phyloP scores from a whole-genome alignment of 2,888 invertebrate genomes.

The Catonia carolina region DNA sequence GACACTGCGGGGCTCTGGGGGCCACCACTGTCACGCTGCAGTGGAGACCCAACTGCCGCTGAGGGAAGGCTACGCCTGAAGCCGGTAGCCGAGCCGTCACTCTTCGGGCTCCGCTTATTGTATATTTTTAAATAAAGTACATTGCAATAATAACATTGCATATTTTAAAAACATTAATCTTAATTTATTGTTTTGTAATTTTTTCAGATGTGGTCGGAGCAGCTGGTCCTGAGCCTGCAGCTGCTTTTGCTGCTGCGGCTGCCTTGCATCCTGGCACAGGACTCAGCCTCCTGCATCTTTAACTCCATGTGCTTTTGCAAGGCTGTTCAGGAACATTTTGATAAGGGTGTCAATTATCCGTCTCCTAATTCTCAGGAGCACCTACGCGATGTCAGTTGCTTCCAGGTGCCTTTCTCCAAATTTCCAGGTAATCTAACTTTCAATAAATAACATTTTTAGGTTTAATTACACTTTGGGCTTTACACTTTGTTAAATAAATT shows the following conservation, averaged over 20 bases:
- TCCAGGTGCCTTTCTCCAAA: slow-evolving; percentile 9
- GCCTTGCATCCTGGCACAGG: not conserved
- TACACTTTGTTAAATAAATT: too few relatives aligned
- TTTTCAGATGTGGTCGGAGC: slow-evolving; percentile 3
- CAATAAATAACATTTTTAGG: too few relatives aligned
- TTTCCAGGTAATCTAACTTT: not conserved
- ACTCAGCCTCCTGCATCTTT: slow-evolving; percentile 1
- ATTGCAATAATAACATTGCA: too few relatives aligned
- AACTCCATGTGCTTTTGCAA: slow-evolving; percentile 10
- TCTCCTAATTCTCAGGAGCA: not conserved
- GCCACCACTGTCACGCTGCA: too few relatives aligned
- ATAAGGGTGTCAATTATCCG: slow-evolving; percentile 4
- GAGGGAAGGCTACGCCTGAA: too few relatives aligned
- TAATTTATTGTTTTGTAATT: not conserved
- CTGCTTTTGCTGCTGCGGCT: not conserved
- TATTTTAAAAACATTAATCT: too few relatives aligned
- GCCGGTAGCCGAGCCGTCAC: too few relatives aligned
- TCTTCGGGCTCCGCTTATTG: too few relatives aligned
- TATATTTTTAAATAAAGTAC: too few relatives aligned
- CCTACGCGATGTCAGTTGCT: slow-evolving; percentile 9
- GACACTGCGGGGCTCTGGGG: too few relatives aligned
- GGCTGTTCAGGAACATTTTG: not conserved
- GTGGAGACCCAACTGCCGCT: too few relatives aligned
- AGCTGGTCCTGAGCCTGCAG: not conserved
- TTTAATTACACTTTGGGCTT: too few relatives aligned